Conservation (phyloP, 2,797 vertebrate genomes). For the Serranus cabrilla region DNA sequence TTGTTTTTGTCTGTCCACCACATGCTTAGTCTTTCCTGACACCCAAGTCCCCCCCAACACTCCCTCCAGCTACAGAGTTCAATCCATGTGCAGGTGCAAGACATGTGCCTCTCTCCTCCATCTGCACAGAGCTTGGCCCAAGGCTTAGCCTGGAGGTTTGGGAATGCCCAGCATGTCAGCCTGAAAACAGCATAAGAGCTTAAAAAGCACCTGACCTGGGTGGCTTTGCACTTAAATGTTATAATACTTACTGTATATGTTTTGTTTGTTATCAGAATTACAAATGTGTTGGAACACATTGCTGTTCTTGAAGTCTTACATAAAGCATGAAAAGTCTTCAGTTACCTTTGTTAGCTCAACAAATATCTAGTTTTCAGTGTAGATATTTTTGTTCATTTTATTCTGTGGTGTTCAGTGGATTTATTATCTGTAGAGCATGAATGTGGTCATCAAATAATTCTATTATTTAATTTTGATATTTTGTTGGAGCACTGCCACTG, state of each 20-base stretch:
- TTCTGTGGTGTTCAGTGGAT: background rate
- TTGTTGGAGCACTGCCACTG: no score
- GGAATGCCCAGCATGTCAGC: slow-evolving; percentile 41
- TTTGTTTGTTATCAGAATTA: slow-evolving; percentile 28
- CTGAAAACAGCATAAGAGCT: slow-evolving; percentile 39
- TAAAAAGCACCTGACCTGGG: slow-evolving; percentile 44
- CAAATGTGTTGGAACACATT: background rate
- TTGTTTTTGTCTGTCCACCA: slow-evolving; percentile 26
- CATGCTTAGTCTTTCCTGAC: slow-evolving; percentile 27
- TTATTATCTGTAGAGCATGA: background rate
- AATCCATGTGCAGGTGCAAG: slow-evolving; percentile 18
- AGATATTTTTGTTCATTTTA: no score
- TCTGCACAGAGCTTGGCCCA: background rate
- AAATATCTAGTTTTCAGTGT: no score
- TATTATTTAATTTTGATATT: background rate
- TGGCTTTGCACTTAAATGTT: background rate
- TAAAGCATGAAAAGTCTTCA: no score
- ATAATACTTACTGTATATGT: background rate
- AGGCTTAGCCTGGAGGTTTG: slow-evolving; percentile 24
- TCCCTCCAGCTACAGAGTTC: slow-evolving; percentile 19
- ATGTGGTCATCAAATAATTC: no score
- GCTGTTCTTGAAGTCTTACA: background rate
- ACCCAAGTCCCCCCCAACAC: background rate
- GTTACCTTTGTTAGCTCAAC: no score
- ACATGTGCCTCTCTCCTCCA: slow-evolving; percentile 13